A percentile compares a stretch with the other conserved stretches of the same genome.
These are phyloP conservation scores for Yponomeuta sedellus DNA, from an alignment of 2,888 invertebrate genomes.

Conservation along the genomic window DNA sequence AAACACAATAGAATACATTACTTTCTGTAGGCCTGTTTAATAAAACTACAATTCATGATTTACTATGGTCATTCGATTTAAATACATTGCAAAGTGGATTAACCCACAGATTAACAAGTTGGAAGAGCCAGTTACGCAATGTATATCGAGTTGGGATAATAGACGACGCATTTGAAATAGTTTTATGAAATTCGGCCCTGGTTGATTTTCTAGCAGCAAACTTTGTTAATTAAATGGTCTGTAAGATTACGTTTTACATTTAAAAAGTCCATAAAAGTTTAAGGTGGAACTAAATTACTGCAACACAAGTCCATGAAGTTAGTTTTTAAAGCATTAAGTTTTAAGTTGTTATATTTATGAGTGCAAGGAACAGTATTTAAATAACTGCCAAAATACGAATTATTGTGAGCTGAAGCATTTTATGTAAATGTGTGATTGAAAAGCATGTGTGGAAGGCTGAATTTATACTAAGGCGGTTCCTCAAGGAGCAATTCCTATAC, in stretches of 20 bases:
- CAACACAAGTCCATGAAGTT: not conserved
- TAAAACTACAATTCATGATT: too few relatives aligned
- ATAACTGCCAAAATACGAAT: constrained; percentile 63
- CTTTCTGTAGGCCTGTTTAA: not conserved
- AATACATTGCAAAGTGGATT: not conserved
- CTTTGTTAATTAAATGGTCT: not conserved
- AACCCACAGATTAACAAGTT: too few relatives aligned
- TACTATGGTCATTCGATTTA: not conserved
- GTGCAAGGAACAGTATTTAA: constrained; percentile 28
- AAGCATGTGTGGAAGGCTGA: not conserved
- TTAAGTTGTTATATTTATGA: constrained; percentile 2
- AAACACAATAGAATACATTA: not conserved
- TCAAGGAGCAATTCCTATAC: too few relatives aligned
- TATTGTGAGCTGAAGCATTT: constrained; percentile 21
- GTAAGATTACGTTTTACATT: not conserved
- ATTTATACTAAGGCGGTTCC: too few relatives aligned
- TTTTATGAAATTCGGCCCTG: not conserved
- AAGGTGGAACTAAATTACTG: too few relatives aligned
- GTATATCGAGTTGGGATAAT: too few relatives aligned
- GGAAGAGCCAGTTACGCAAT: not conserved
- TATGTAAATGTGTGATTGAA: not conserved
- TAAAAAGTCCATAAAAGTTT: not conserved
- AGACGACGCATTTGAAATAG: too few relatives aligned
- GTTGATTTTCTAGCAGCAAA: not conserved
- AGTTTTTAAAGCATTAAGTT: not conserved